Percentiles rank a stretch among this genome's conserved stretches.
phyloP scores from a whole-genome alignment of 2,888 invertebrate genomes.

The Elmis aenea region DNA sequence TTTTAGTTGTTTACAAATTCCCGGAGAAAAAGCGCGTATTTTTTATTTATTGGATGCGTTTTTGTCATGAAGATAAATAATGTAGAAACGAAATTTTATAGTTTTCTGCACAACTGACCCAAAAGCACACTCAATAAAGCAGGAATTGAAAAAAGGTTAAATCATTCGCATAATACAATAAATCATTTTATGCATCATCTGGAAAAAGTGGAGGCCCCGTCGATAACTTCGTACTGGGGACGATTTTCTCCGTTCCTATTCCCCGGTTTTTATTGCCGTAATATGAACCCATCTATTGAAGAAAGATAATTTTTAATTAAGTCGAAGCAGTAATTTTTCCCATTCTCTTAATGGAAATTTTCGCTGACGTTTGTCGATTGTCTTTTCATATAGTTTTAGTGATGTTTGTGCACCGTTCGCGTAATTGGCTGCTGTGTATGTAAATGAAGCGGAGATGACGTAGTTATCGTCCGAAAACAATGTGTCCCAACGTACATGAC shows the following conservation, averaged over 20 bases:
- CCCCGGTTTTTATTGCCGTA: too few species aligned
- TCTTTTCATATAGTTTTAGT: too few species aligned
- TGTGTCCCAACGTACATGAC: slow-evolving; percentile 25
- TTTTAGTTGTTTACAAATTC: too few species aligned
- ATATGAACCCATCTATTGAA: too few species aligned
- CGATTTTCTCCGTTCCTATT: not conserved
- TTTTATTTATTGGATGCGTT: slow-evolving; percentile 14
- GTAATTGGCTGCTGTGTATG: slow-evolving; percentile 9
- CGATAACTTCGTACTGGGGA: slow-evolving; percentile 1
- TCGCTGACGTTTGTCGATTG: too few species aligned
- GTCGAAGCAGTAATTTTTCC: too few species aligned
- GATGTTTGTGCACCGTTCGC: slow-evolving; percentile 2
- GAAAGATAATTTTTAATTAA: too few species aligned
- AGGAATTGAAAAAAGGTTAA: slow-evolving; percentile 30
- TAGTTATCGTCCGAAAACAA: slow-evolving; percentile 15
- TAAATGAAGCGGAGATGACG: slow-evolving; percentile 13
- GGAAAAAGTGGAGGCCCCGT: slow-evolving; percentile 28
- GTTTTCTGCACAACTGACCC: slow-evolving; percentile 30
- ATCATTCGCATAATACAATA: slow-evolving; percentile 31
- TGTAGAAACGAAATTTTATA: slow-evolving; percentile 25
- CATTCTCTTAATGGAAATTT: not conserved
- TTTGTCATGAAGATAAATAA: slow-evolving; percentile 17
- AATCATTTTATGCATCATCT: slow-evolving; percentile 31
- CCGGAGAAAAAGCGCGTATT: too few species aligned
- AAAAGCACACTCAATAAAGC: slow-evolving; percentile 29